These are phyloP conservation scores for Alces alces DNA, from an alignment of 2,113 vertebrate species.

Conservation along the genomic window DNA sequence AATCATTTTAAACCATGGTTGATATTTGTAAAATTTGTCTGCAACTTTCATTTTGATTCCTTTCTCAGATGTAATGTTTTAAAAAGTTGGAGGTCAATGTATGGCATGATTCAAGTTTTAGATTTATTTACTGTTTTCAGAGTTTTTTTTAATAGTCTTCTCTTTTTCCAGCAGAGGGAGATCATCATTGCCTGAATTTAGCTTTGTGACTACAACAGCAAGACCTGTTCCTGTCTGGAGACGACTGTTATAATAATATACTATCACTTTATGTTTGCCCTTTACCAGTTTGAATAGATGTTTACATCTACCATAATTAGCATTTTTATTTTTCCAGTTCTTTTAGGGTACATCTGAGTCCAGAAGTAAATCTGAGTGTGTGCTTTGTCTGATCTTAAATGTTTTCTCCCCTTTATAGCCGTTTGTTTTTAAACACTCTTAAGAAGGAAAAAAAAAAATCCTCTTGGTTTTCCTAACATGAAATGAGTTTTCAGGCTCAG, in stretches of 20 bases:
- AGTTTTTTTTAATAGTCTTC: slow-evolving; percentile 71
- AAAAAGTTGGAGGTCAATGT: slow-evolving; percentile 40
- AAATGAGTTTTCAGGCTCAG: neutral
- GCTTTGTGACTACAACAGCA: slow-evolving; percentile 70
- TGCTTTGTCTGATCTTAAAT: slow-evolving; percentile 44
- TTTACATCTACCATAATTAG: slow-evolving; percentile 64
- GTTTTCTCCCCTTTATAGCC: slow-evolving; percentile 33
- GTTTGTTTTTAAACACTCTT: slow-evolving; percentile 53
- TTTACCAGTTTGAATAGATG: slow-evolving; percentile 54
- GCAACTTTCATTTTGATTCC: slow-evolving; percentile 23
- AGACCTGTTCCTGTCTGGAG: slow-evolving; percentile 72
- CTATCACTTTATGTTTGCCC: slow-evolving; percentile 55
- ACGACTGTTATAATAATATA: slow-evolving; percentile 66
- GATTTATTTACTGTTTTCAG: slow-evolving; percentile 32
- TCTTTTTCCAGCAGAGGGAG: slow-evolving; percentile 75
- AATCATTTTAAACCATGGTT: slow-evolving; percentile 28
- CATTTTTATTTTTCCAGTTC: slow-evolving; percentile 61
- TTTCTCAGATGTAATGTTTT: slow-evolving; percentile 40
- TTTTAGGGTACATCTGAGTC: slow-evolving; percentile 33
- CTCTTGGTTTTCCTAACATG: slow-evolving; percentile 42
- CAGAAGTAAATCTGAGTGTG: slow-evolving; percentile 54
- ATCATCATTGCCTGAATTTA: slow-evolving; percentile 75
- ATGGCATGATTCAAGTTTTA: slow-evolving; percentile 48
- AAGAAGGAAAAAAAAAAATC: slow-evolving; percentile 3
- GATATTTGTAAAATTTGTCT: neutral